Base-by-base conservation (phyloP, 2,797 vertebrate species). In the Periparus ater region DNA sequence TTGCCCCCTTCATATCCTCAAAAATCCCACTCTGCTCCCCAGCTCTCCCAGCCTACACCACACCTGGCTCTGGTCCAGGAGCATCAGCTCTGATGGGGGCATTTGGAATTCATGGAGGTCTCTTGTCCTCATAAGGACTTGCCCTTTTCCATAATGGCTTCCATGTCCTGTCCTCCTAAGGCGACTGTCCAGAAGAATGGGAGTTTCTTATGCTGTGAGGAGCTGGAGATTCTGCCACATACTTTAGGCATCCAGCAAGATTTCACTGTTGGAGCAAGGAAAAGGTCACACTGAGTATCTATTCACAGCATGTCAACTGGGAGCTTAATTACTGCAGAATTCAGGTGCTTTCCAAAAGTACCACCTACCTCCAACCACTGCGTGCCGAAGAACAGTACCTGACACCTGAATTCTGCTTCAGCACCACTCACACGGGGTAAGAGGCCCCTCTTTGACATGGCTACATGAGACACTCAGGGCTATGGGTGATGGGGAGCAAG, bases 381-480 rank as follows among this genome's bases (percentile, higher is more conserved):
- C 0, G 14, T 68, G 65, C 65, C 1, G 3, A 57, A 74, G 72
- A 36, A 61, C 70, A 68, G 63, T 4, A 34, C 27, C 72, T 3
- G 6, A 53, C 44, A 29, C 66, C 47, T 61, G 51, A 42, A 45
- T 2, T 3, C 50, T 45, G 48, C 60, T 32, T 61, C 55, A 47
- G 47, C 30, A 57, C 38, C 3, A 0, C 48, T 62, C 65, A 23
- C 32, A 32, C 25, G 23, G 38, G 32, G 13, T 6, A 55, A 36
- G 45, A 79, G 17, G 55, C 5, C 7, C 26, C 1, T 1, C 26
- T 72, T 48, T 5, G 19, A 36, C 34, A 36, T 0, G 8, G 45
- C 36, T 2, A 0, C 47, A 23, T 0, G 1, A 76, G 71, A 45
- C 44, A 14, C 32, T 25, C 2, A 3, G 30, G 38, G 38, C 27